Base-by-base conservation (phyloP, 2,888 invertebrate genomes). In the Lasius platythorax region DNA sequence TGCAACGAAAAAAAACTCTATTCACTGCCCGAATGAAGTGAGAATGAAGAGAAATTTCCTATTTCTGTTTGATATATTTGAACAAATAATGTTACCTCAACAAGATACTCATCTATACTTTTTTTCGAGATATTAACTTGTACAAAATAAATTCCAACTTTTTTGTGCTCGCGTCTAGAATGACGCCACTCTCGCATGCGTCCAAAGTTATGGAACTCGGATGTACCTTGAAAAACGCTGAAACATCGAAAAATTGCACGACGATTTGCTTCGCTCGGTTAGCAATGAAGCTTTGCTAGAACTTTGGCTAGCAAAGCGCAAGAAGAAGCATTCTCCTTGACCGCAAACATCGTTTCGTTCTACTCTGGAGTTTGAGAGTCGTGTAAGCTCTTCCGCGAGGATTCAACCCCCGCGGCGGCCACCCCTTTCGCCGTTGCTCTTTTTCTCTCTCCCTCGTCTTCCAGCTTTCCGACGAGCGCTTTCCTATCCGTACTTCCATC, bases 401-500 rank as follows among this genome's bases (percentile, higher is more conserved):
- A 93, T 93, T 93, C 93, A 91, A 92, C 89, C 84, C 75, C 64
- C 82, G 61, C 6, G 53, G 53, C 23, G 85, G 82, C 76, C 87
- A 89, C 88, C 91, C 88, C 89, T 90, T 92, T 91, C 72, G 72
- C 85, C 83, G 67, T 66, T 74, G 74, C 86, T 73, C 28, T 70
- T 68, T 58, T 73, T 67, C 79, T 64, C 40, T 74, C 70, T 30
- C 37, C 23, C 56, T 40, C n/a, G 15, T 53, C 61, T 1, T 43
- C 63, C 56, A 28, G 23, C 43, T 68, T 50, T 67, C 81, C 83
- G 83, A 83, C 84, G 85, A 88, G 90, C 89, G 89, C 90, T 90
- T 90, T 89, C 89, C 92, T 93, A 94, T 95, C 95, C 93, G 92
- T 93, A 92, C 92, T 93, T 93, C 94, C 93, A 94, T 94, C 94